Conservation (phyloP, 2,113 vertebrate species). For the Cyprinodon variegatus region DNA sequence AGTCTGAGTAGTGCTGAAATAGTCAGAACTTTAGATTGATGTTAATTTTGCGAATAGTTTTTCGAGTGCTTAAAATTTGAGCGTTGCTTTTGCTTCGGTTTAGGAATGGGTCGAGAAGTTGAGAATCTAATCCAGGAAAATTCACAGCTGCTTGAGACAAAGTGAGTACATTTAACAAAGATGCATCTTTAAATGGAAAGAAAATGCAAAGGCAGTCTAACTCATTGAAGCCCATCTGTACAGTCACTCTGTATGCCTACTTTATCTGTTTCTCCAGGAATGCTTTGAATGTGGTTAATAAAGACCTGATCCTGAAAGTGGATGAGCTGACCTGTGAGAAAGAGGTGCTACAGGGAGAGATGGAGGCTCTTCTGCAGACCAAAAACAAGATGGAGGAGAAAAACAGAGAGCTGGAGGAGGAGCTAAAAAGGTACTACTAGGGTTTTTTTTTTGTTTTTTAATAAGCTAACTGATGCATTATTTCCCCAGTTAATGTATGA, state of each 20-base stretch:
- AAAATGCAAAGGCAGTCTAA: not conserved
- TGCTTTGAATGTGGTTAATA: constrained; percentile 97
- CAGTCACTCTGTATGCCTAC: not conserved
- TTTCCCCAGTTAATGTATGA: too few species aligned
- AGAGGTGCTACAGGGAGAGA: constrained; percentile 91
- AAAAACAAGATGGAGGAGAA: constrained; percentile 90
- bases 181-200: too few species aligned
- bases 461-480: too few species aligned
- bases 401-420: constrained; percentile 92
- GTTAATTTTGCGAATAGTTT: not conserved
- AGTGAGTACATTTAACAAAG: constrained; percentile 81
- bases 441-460: too few species aligned
- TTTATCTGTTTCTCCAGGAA: constrained; percentile 80
- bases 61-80: not conserved
- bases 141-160: constrained; percentile 96
- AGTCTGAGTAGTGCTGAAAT: constrained; percentile 40
- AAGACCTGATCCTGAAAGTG: constrained; percentile 95
- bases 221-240: not conserved
- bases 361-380: constrained; percentile 89
- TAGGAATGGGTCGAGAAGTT: constrained; percentile 98
- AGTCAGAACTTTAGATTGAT: constrained; percentile 17
- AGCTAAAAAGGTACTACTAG: constrained; percentile 80
- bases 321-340: constrained; percentile 95
- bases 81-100: constrained; percentile 45
- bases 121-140: constrained; percentile 98